phyloP scores from a whole-genome alignment of 2,888 invertebrate genomes.

The Chalcosyrphus nemorum region DNA sequence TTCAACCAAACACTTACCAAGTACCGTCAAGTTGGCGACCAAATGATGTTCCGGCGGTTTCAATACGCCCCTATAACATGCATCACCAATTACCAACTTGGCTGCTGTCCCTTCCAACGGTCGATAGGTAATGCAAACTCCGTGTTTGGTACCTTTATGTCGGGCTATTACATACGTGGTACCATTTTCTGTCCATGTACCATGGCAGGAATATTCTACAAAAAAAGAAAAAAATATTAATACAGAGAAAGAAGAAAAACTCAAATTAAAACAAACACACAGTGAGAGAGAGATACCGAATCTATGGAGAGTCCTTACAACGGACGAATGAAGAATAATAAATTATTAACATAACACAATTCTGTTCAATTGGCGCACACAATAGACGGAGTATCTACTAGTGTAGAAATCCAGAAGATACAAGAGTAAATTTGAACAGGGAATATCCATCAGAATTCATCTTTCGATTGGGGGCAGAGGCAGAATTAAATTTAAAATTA shows the following conservation, averaged over 20 bases:
- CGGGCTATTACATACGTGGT: constrained; percentile 90
- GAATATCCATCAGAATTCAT: constrained; percentile 53
- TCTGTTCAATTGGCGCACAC: constrained; percentile 49
- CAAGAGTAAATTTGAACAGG: constrained; percentile 52
- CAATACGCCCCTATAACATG: constrained; percentile 80
- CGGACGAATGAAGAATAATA: constrained; percentile 54
- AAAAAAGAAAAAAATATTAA: constrained; percentile 28
- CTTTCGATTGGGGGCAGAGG: constrained; percentile 54
- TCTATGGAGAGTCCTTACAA: constrained; percentile 23
- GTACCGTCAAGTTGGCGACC: constrained; percentile 81
- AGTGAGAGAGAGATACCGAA: no score
- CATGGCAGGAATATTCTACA: constrained; percentile 94
- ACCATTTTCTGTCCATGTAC: constrained; percentile 93
- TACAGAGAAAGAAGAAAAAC: constrained; percentile 10
- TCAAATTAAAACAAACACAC: constrained; percentile 48
- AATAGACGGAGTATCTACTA: background rate
- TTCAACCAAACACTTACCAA: constrained; percentile 77
- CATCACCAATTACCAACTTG: constrained; percentile 81
- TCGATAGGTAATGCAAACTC: constrained; percentile 81
- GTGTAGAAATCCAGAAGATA: constrained; percentile 6
- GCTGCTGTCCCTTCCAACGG: constrained; percentile 80
- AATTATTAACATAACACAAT: constrained; percentile 71
- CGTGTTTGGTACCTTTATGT: constrained; percentile 81
- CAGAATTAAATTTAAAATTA: constrained; percentile 71
- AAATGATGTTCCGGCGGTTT: constrained; percentile 82